A percentile compares a stretch with the other conserved stretches of the same genome.
Conservation (phyloP, 2,113 vertebrate genomes). For the Pteronura brasiliensis region DNA sequence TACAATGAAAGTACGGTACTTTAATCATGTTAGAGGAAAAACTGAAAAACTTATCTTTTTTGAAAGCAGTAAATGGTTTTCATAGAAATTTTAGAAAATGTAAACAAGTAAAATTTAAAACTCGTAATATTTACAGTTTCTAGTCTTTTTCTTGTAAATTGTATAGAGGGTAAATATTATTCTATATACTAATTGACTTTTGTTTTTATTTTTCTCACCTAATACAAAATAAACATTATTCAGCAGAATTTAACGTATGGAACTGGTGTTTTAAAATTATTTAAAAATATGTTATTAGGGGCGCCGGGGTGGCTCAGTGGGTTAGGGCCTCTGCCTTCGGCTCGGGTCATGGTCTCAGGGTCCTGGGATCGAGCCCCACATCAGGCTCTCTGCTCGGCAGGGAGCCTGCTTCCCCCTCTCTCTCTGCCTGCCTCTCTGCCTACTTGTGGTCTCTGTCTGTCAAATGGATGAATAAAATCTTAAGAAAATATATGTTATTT, state of each 20-base stretch:
- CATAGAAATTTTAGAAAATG: neutral
- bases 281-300: neutral
- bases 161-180: neutral
- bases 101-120: neutral
- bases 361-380: too few species aligned
- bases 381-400: too few species aligned
- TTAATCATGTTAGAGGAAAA: neutral
- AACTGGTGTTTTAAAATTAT: neutral
- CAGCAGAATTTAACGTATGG: neutral
- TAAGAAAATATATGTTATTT: neutral
- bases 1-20: neutral
- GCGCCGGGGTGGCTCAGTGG: too few species aligned
- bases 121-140: neutral
- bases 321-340: too few species aligned
- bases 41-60: neutral
- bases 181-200: neutral
- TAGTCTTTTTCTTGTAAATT: neutral
- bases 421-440: too few species aligned
- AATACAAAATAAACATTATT: neutral
- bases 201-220: neutral
- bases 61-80: neutral
- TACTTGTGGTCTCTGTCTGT: too few species aligned
- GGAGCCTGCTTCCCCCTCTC: too few species aligned
- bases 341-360: too few species aligned
- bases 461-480: too few species aligned